phyloP scores from a whole-genome alignment of 2,797 vertebrate genomes.

The Brachyrhaphis roseni region DNA sequence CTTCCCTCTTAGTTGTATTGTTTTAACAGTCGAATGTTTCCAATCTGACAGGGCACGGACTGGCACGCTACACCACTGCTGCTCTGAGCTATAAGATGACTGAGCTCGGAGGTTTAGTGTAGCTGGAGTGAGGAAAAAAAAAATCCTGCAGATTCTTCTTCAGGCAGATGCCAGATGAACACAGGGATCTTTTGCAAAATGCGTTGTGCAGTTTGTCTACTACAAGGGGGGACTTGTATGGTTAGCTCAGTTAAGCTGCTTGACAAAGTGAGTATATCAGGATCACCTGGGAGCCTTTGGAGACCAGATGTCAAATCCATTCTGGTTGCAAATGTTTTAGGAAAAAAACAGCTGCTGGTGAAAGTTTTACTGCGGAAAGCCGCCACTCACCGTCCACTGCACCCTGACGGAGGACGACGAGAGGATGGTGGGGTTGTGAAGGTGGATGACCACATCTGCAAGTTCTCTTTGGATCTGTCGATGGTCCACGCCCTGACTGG shows the following conservation, averaged over 20 bases:
- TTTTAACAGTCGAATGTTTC: conserved; percentile 78
- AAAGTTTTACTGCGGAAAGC: conserved; percentile 17
- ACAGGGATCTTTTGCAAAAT: conserved; percentile 45
- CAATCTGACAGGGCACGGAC: conserved; percentile 66
- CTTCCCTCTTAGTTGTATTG: conserved; percentile 71
- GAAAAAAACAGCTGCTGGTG: conserved; percentile 10
- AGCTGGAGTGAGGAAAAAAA: conserved; percentile 21
- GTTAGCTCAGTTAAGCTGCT: conserved; percentile 45
- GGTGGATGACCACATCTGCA: conserved; percentile 92
- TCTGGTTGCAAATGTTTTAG: conserved; percentile 19
- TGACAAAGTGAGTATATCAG: conserved; percentile 48
- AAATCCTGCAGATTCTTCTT: conserved; percentile 15
- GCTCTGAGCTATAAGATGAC: conserved; percentile 16
- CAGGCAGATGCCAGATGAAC: conserved; percentile 60
- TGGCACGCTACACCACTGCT: conserved; percentile 62
- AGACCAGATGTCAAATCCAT: conserved; percentile 17
- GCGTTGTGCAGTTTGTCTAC: conserved; percentile 42
- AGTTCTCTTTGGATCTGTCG: conserved; percentile 95
- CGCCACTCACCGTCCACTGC: conserved; percentile 94
- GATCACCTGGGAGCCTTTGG: conserved; percentile 36
- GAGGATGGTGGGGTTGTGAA: conserved; percentile 97
- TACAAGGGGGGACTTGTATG: conserved; percentile 24
- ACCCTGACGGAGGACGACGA: conserved; percentile 96
- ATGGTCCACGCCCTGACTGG: conserved; percentile 96
- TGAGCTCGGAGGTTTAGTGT: conserved; percentile 23